These are phyloP conservation scores for Drosophila tripunctata DNA, from an alignment of 2,888 invertebrate species.

Conservation along the genomic window DNA sequence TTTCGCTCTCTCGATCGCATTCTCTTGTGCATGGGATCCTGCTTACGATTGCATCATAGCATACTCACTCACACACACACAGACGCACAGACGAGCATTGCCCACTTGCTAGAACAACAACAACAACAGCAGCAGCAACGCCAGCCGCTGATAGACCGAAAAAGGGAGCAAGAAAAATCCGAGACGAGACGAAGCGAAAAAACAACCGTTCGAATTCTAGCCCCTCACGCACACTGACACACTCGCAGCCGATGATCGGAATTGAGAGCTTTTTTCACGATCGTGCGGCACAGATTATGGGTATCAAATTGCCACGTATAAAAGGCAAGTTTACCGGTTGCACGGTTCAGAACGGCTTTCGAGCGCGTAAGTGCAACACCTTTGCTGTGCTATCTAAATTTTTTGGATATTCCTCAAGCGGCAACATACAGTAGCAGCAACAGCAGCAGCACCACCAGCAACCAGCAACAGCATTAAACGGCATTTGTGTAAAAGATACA, in stretches of 20 bases:
- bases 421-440: constrained; percentile 43
- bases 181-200: constrained; percentile 54
- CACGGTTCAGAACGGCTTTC: constrained; percentile 98
- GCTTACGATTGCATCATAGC: constrained; percentile 71
- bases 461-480: constrained; percentile 34
- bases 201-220: constrained; percentile 30
- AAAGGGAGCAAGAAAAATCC: constrained; percentile 75
- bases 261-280: constrained; percentile 62
- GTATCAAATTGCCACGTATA: constrained; percentile 85
- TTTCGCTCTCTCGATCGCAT: constrained; percentile 35
- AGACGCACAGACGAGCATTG: constrained; percentile 35
- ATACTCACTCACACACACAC: constrained; percentile 39
- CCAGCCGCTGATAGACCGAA: constrained; percentile 63
- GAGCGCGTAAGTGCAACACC: constrained; percentile 93
- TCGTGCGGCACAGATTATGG: constrained; percentile 74
- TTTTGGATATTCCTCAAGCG: constrained; percentile 63
- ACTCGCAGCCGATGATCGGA: constrained; percentile 34
- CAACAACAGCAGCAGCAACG: constrained; percentile 16
- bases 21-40: constrained; percentile 43
- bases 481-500: constrained; percentile 63
- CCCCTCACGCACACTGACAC: constrained; percentile 52
- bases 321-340: constrained; percentile 86
- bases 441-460: constrained; percentile 18
- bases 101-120: constrained; percentile 61
- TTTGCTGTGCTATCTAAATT: constrained; percentile 81